Base-by-base conservation (phyloP, 2,113 vertebrate species). In the Sceloporus undulatus region DNA sequence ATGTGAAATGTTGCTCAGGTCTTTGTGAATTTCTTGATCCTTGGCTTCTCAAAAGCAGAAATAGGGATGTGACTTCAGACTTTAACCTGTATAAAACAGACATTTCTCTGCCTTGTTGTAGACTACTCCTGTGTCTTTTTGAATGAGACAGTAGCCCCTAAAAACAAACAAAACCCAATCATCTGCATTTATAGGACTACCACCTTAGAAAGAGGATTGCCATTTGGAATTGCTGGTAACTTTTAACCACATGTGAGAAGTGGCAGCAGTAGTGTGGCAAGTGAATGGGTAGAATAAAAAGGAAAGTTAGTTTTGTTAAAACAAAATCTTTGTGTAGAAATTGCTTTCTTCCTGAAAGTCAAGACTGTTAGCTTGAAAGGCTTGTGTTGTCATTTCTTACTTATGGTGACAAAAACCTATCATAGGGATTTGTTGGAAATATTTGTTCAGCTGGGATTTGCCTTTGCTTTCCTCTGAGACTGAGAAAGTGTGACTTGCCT, bases 1-100 rank as follows among this genome's bases (percentile, higher is more conserved):
- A 78, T 40, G 65, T 40, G 42, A 88, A 88, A 84, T 29, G 25
- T 84, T 84, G n/a, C 62, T 70, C 29, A 42, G 54, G 56, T 52
- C 34, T 81, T 34, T 40, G 59, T 75, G n/a, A 81, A 29, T 80
- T 68, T 40, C 85, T 86, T 86, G 54, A 40, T 25, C 11, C 40
- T 52, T 76, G 27, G 23, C 70, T 88, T 88, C 62, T 83, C 23
- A 38, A 9, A 68, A 25, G 70, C 80, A 76, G 48, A 81, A 74
- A 48, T 8, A 65, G 19, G 38, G 21, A 68, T 9, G 19, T 18
- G 2, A 34, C 19, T 34, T 86, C 27, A 86, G 62, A 78, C 62
- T 23, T 10, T 48, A 48, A 52, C 27, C 18, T 42, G 66, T 81
- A 34, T 19, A 70, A 56, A 88, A 48, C 27, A 52, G 13, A 14